Evolutionary conservation across 2,113 vertebrate species (phyloP).

Genomic region (Hirundichthys speculiger): DNA sequence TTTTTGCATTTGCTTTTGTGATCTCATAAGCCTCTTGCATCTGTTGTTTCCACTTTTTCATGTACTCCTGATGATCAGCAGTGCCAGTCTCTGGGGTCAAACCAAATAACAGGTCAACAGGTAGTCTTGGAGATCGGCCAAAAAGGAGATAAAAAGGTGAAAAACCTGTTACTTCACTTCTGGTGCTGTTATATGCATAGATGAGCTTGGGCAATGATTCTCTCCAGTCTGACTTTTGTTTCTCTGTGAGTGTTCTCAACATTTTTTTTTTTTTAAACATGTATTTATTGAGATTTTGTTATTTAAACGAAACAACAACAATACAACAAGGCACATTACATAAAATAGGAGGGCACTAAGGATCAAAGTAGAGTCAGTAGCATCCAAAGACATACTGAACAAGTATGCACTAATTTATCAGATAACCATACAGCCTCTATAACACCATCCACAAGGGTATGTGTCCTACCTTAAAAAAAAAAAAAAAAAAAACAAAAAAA

Average conservation of each 20-base stretch:
- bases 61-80: not conserved
- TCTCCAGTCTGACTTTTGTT: conserved; percentile 18
- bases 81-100: not conserved
- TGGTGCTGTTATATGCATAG: conserved; percentile 11
- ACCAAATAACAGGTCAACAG: conserved; percentile 13
- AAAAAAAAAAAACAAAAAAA: too few relatives aligned
- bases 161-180: conserved; percentile 25
- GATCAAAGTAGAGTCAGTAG: too few relatives aligned
- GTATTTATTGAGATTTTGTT: too few relatives aligned
- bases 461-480: too few relatives aligned
- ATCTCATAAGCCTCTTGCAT: conserved; percentile 19
- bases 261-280: too few relatives aligned
- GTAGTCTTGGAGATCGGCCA: conserved; percentile 5
- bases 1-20: not conserved
- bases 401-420: too few relatives aligned
- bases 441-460: too few relatives aligned
- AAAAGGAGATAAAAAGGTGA: conserved; percentile 25
- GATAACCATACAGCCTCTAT: too few relatives aligned
- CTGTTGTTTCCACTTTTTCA: not conserved
- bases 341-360: too few relatives aligned
- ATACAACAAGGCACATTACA: too few relatives aligned
- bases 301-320: too few relatives aligned
- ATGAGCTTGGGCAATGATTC: conserved; percentile 13
- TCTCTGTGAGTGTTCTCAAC: conserved; percentile 17
- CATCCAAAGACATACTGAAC: too few relatives aligned